Conservation (phyloP, 1,140 invertebrate genomes). For the Maniola jurtina region DNA sequence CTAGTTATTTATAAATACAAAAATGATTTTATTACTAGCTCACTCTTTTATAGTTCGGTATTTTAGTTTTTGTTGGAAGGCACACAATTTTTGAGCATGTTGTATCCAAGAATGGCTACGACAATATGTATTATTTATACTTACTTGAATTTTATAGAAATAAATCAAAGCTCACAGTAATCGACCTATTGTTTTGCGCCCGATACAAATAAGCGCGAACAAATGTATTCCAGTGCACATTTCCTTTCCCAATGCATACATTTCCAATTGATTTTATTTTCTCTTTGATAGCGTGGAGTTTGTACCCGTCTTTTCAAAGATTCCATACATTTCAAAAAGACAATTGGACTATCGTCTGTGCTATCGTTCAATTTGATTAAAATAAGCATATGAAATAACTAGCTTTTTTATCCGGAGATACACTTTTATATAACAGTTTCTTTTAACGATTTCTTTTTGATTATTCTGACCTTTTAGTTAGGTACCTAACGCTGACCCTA, state of each 20-base stretch:
- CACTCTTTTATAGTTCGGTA: too few species aligned
- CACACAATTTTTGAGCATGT: too few species aligned
- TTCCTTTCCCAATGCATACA: neutral
- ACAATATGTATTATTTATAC: too few species aligned
- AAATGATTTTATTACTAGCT: too few species aligned
- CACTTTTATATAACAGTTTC: too few species aligned
- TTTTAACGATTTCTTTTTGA: too few species aligned
- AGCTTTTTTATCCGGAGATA: neutral
- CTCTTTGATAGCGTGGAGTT: neutral
- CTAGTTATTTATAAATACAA: too few species aligned
- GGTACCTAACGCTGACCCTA: too few species aligned
- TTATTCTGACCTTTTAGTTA: too few species aligned
- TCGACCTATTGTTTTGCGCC: neutral
- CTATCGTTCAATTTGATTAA: neutral
- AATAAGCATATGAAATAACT: neutral
- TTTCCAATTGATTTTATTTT: neutral
- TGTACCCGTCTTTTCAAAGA: neutral
- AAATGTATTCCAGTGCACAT: neutral
- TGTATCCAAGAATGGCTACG: too few species aligned
- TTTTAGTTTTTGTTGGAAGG: too few species aligned
- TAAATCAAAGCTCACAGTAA: neutral
- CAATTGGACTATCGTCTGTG: neutral
- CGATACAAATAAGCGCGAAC: neutral
- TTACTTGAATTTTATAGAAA: neutral
- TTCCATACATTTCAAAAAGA: neutral